Base-by-base conservation (phyloP, 1,140 invertebrate species). In the Aethina tumida region DNA sequence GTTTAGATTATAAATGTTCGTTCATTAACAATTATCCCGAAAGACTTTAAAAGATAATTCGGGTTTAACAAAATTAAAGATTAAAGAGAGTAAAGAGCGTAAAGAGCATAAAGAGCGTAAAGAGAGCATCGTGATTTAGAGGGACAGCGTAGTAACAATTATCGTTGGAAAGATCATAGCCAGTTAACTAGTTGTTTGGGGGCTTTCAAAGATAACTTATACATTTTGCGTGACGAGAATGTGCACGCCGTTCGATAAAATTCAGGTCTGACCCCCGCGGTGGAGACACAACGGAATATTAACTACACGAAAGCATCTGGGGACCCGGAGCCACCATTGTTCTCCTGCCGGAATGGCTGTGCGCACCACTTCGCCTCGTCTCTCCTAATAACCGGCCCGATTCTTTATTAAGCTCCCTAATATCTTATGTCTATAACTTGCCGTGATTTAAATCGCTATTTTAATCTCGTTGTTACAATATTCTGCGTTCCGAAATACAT, bases 201-300 rank as follows among this genome's bases (percentile, higher is more conserved):
- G 24, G 14, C 24, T 39, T 29, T 39, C 30, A 30, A 17, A 14
- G 37, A 31, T 39, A 29, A 20, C 27, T 39, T 31, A 39, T 14
- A 32, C 16, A 31, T 15, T 26, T 24, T 10, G 25, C 37, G 37
- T 39, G 37, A 39, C 37, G 17, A 21, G 30, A 39, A 39, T 39
- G 31, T 39, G 31, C 31, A 20, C 26, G 17, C 28, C 30, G 26
- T 39, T 29, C 37, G 30, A 39, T 39, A 39, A 39, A 26, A 39
- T 29, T 39, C 28, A 26, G 30, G 27, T 29, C 22, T 30, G 37
- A 39, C 37, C 25, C 28, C 34, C 12, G 34, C 24, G 24, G 24
- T 26, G 14, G 24, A 29, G 13, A 22, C 37, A 8, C 10, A 12
- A 14, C 28, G n/a, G 37, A 39, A 39, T 39, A 39, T 39, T 39